Conservation (phyloP, 2,113 vertebrate genomes). For the Piprites chloris region DNA sequence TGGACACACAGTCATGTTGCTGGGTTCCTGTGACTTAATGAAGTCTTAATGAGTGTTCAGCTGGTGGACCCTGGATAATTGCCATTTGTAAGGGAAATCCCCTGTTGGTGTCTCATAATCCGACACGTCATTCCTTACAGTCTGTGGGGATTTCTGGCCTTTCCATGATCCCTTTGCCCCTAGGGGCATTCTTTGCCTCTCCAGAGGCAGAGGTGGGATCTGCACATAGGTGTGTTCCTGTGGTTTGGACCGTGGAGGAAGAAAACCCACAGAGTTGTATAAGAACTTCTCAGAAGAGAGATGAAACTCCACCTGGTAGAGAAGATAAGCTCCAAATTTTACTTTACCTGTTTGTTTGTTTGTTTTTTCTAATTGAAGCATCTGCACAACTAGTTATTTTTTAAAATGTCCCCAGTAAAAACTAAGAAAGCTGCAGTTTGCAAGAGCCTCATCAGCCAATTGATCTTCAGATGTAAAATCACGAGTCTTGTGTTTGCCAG, state of each 20-base stretch:
- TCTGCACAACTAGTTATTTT: background rate
- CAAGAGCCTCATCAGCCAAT: background rate
- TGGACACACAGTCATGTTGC: background rate
- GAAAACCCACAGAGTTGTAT: background rate
- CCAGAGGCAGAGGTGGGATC: background rate
- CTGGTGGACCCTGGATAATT: constrained; percentile 5
- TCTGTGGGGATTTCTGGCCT: background rate
- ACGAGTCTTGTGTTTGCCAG: rapidly evolving
- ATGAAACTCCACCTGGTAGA: background rate
- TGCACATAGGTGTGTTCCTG: background rate
- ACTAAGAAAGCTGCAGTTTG: background rate
- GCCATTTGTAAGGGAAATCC: constrained; percentile 23
- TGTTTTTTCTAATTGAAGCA: background rate
- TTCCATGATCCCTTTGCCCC: background rate
- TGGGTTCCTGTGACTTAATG: background rate
- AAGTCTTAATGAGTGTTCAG: background rate
- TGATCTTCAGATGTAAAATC: background rate
- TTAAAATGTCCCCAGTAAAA: background rate
- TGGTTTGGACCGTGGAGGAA: background rate
- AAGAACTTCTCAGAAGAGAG: background rate
- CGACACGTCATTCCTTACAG: background rate
- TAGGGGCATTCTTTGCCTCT: background rate
- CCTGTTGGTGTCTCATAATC: background rate
- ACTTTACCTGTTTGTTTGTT: background rate
- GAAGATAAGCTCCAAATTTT: background rate